A percentile compares a stretch with the other conserved stretches of the same genome.
Conservation (phyloP, 2,113 vertebrate species). For the Sitta europaea region DNA sequence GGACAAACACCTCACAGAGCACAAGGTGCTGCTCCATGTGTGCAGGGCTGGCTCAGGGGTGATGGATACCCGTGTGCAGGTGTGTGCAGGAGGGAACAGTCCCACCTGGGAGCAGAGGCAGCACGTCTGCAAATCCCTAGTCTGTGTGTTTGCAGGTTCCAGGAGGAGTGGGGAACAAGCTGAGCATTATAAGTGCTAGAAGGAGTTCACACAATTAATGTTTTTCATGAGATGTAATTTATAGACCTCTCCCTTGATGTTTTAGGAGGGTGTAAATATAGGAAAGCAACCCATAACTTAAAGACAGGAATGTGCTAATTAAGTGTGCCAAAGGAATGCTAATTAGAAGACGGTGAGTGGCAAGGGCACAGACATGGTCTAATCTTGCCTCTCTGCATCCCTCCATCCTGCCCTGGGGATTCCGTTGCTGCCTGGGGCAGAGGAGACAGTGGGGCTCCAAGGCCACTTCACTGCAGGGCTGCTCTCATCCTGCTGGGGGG, state of each 20-base stretch:
- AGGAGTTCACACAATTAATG: neutral
- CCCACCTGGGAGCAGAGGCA: fast-evolving
- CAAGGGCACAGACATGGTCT: neutral
- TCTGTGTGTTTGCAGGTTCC: neutral
- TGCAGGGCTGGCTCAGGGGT: too few species aligned
- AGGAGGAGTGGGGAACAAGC: fast-evolving
- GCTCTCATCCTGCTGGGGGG: neutral
- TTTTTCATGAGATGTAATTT: neutral
- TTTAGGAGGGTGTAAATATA: slow-evolving; percentile 21
- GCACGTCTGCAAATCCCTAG: fast-evolving
- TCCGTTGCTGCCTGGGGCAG: neutral
- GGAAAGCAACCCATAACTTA: slow-evolving; percentile 21
- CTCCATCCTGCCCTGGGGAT: neutral
- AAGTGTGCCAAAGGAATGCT: slow-evolving; percentile 21
- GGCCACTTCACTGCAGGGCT: fast-evolving
- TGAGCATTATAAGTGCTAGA: neutral
- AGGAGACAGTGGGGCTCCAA: neutral
- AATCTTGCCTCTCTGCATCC: neutral
- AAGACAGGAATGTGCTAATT: slow-evolving; percentile 24
- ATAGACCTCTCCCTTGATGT: slow-evolving; percentile 27
- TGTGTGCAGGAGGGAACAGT: neutral
- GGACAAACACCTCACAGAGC: neutral
- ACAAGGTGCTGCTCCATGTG: fast-evolving
- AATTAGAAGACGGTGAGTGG: fast-evolving
- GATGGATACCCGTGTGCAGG: fast-evolving